These are phyloP conservation scores for Cacatua alba DNA, from an alignment of 2,113 vertebrate genomes.

Conservation along the genomic window DNA sequence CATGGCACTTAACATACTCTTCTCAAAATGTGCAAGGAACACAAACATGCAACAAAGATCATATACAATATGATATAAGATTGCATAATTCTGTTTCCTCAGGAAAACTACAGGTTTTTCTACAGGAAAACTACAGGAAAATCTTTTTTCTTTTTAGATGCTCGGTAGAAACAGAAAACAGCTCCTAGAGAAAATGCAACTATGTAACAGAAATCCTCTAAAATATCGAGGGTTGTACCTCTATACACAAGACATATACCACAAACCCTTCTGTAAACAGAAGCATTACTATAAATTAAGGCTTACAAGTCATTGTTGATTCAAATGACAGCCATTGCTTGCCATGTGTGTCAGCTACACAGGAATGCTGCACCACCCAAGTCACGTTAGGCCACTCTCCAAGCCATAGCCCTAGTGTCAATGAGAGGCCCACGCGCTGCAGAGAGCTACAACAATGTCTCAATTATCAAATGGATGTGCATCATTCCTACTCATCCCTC, in stretches of 20 bases:
- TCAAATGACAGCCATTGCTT: neutral
- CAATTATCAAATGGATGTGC: neutral
- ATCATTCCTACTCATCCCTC: neutral
- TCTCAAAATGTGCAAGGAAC: neutral
- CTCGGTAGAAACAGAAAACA: neutral
- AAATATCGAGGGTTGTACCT: neutral
- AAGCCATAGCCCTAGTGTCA: neutral
- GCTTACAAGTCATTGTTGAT: neutral
- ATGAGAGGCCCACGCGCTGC: neutral
- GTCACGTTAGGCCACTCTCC: neutral
- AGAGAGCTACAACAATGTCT: neutral
- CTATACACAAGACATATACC: neutral
- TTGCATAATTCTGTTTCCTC: neutral
- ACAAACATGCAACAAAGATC: neutral
- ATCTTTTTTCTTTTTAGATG: neutral
- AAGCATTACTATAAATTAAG: neutral
- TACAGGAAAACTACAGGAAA: neutral
- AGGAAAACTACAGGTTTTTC: neutral
- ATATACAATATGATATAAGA: neutral
- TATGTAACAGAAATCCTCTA: neutral
- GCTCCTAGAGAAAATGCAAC: neutral
- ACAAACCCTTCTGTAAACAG: neutral
- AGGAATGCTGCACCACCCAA: slow-evolving; percentile 24
- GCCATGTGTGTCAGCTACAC: neutral
- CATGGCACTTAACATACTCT: neutral